A percentile compares a stretch with the other conserved stretches of the same genome.
Conservation (phyloP, 2,797 vertebrate genomes). For the Anguilla megastoma region DNA sequence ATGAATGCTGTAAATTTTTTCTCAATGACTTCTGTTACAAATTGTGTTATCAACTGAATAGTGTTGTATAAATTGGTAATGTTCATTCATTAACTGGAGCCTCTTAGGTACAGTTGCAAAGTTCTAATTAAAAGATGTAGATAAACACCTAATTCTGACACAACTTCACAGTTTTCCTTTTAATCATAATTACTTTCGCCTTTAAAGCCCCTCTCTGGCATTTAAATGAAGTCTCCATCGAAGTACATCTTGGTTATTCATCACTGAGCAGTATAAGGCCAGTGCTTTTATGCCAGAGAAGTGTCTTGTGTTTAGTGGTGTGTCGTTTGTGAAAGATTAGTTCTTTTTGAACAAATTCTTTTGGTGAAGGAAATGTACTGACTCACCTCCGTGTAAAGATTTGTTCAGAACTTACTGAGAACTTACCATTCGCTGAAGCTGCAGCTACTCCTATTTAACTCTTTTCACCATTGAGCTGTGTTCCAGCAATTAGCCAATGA, state of each 20-base stretch:
- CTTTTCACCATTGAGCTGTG: too few relatives aligned
- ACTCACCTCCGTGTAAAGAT: too few relatives aligned
- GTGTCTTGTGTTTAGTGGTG: not conserved
- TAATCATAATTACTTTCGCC: not conserved
- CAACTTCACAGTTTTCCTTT: not conserved
- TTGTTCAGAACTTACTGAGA: too few relatives aligned
- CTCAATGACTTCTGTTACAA: too few relatives aligned
- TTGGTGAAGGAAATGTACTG: too few relatives aligned
- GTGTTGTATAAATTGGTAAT: not conserved
- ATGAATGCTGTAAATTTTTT: not conserved
- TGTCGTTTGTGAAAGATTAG: not conserved
- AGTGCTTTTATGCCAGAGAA: not conserved
- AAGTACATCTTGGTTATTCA: not conserved
- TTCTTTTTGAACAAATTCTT: too few relatives aligned
- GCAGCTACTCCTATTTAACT: too few relatives aligned
- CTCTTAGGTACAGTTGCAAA: not conserved
- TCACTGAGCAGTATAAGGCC: not conserved
- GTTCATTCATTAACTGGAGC: not conserved
- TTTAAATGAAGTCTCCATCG: not conserved
- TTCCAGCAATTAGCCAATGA: too few relatives aligned
- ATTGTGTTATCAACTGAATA: not conserved
- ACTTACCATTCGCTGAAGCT: not conserved
- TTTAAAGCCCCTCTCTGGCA: not conserved
- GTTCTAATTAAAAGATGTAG: not conserved
- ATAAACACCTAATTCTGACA: not conserved